These are phyloP conservation scores for Diadumene lineata DNA, from an alignment of 92 coral and sea anemone genomes.

Conservation along the genomic window DNA sequence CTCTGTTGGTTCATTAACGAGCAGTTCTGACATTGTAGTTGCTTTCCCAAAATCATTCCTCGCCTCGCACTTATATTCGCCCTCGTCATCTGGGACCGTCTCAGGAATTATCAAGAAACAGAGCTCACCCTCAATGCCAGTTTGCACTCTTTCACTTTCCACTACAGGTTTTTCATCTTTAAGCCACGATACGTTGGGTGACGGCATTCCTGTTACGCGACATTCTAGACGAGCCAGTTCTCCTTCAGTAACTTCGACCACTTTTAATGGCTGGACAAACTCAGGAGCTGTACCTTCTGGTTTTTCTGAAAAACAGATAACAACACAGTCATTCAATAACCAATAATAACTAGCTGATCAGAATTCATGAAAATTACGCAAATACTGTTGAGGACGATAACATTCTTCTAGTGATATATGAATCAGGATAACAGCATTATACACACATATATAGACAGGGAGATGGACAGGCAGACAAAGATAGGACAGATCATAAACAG, in stretches of 20 bases:
- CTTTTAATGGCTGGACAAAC: slow-evolving; percentile 73
- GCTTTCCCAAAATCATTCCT: slow-evolving; percentile 60
- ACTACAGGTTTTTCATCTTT: slow-evolving; percentile 66
- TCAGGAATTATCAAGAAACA: slow-evolving; percentile 59
- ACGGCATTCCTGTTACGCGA: slow-evolving; percentile 64
- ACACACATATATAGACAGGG: no score
- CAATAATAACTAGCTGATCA: no score
- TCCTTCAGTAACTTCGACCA: slow-evolving; percentile 73
- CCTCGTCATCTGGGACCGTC: slow-evolving; percentile 64
- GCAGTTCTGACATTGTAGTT: slow-evolving; percentile 48
- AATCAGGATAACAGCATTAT: no score
- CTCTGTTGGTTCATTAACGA: slow-evolving; percentile 47
- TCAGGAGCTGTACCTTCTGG: slow-evolving; percentile 69
- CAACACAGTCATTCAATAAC: not conserved
- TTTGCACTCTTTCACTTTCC: slow-evolving; percentile 49
- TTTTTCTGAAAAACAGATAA: slow-evolving; percentile 26
- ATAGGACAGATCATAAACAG: no score
- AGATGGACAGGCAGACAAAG: no score
- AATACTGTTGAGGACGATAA: no score
- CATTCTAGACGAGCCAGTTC: slow-evolving; percentile 68
- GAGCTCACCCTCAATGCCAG: slow-evolving; percentile 72
- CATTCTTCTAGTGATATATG: no score
- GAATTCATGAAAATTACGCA: no score
- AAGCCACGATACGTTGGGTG: slow-evolving; percentile 75
- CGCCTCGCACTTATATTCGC: slow-evolving; percentile 75